Conservation (phyloP, 2,797 vertebrate genomes). For the Peromyscus aztecus region DNA sequence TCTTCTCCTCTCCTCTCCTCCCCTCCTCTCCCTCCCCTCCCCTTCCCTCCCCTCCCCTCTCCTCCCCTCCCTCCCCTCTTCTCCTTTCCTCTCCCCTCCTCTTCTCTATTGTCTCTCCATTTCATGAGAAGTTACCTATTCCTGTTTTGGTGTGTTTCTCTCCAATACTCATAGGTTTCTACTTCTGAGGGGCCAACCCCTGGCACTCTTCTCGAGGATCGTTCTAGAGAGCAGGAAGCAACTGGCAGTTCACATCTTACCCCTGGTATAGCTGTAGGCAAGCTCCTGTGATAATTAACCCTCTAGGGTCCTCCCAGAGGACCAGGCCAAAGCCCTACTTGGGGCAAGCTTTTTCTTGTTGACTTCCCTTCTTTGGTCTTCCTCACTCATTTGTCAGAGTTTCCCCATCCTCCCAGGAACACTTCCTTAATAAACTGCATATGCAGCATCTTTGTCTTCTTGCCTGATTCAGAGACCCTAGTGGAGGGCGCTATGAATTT, state of each 20-base stretch:
- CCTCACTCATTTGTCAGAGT: neutral
- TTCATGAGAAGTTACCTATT: too few relatives aligned
- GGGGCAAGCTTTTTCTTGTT: neutral
- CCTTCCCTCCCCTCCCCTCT: too few relatives aligned
- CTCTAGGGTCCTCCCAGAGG: neutral
- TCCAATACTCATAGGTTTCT: too few relatives aligned
- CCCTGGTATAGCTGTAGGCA: neutral
- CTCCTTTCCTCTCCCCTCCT: too few relatives aligned
- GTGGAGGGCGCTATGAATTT: neutral
- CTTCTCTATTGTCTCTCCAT: too few relatives aligned
- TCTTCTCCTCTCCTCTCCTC: too few relatives aligned
- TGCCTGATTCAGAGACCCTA: slow-evolving; percentile 6
- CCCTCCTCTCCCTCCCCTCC: too few relatives aligned
- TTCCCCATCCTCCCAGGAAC: neutral
- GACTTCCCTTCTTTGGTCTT: neutral
- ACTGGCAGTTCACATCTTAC: neutral
- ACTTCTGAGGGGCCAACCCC: too few relatives aligned
- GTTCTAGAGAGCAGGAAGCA: neutral
- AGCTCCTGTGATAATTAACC: neutral
- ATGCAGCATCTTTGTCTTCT: neutral
- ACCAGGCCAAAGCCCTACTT: neutral
- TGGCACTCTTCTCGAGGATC: neutral
- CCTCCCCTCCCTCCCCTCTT: too few relatives aligned
- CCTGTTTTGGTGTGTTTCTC: too few relatives aligned
- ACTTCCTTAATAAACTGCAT: neutral